Evolutionary conservation across 2,888 invertebrate species (phyloP).

Genomic region (Elegia similella): DNA sequence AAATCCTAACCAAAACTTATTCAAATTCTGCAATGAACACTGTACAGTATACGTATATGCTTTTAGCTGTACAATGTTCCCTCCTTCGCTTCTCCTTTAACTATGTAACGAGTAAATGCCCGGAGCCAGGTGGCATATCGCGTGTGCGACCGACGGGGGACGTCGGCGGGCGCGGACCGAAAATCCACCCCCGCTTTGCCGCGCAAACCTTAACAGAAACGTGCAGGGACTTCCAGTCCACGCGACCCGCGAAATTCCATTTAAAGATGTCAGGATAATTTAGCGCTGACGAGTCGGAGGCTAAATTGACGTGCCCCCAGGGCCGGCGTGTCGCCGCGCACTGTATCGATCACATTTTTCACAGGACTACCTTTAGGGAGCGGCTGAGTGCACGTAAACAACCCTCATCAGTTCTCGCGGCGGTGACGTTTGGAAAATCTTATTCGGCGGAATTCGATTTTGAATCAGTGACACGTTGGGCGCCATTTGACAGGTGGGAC

Average conservation of each 20-base stretch:
- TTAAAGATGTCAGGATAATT: slow-evolving; percentile 81
- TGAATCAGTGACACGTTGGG: slow-evolving; percentile 23
- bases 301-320: slow-evolving; percentile 74
- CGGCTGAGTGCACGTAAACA: slow-evolving; percentile 60
- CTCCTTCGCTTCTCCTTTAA: slow-evolving; percentile 28
- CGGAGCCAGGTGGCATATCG: slow-evolving; percentile 62
- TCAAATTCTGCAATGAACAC: slow-evolving; percentile 1
- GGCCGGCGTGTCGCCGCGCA: slow-evolving; percentile 57
- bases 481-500: slow-evolving; percentile 9
- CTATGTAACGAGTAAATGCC: slow-evolving; percentile 38
- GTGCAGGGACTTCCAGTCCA: slow-evolving; percentile 58
- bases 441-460: slow-evolving; percentile 40
- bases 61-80: slow-evolving; percentile 13
- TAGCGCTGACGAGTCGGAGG: slow-evolving; percentile 76
- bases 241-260: slow-evolving; percentile 76
- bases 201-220: slow-evolving; percentile 48
- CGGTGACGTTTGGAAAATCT: slow-evolving; percentile 48
- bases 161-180: slow-evolving; percentile 45
- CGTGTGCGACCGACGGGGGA: slow-evolving; percentile 55
- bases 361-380: slow-evolving; percentile 53
- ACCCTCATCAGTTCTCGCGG: slow-evolving; percentile 56
- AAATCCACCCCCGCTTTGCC: slow-evolving; percentile 50
- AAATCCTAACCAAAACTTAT: background rate
- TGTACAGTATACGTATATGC: background rate
- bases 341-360: slow-evolving; percentile 67